Evolutionary conservation across 2,888 invertebrate species (phyloP), one percentile per base, ranked within the genome.

Genomic region (Lumbricus terrestris): DNA sequence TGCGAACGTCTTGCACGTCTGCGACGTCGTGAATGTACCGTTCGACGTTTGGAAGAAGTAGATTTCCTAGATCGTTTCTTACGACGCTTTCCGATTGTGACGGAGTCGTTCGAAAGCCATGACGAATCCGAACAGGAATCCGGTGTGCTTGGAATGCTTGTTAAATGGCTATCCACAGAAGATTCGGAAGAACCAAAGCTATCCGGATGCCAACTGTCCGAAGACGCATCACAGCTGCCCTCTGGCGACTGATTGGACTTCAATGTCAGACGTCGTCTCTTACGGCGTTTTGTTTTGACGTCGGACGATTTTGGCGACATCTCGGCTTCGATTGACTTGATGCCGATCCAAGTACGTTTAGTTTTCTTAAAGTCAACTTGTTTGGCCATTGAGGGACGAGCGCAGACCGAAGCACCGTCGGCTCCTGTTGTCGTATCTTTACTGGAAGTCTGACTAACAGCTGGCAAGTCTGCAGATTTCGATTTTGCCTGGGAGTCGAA

Each of bases 141-240:
- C 35, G 2, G 37, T 18, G 37, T 85, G 37, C 85, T 85, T 85
- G 85, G 85, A 34, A 35, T 34, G 85, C 85, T 85, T 16, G 85
- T 35, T 6, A 35, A 0, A 35, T 29, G 1, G 85, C 35, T 85
- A 8, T 85, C 85, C 34, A 35, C 35, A 35, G 85, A 85, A 85
- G 85, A 85, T 37, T 85, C 85, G 18, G 85, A 85, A 0, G 85
- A 85, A 34, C 18, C 85, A 34, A 37, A 85, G 35, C 85, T 37
- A 85, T 85, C 85, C 20, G 85, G 85, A 37, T 85, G 85, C 85
- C 85, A 85, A 37, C 85, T 85, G 8, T 85, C 85, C 23, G 85
- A 85, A 35, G 85, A 85, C 5, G 35, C 85, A 85, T 85, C 85
- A 37, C 83, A 83, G 83, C 85, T 85, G 85, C 35, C 35, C 15